Base-by-base conservation (phyloP, 2,797 vertebrate genomes). In the Taenioides sp. region DNA sequence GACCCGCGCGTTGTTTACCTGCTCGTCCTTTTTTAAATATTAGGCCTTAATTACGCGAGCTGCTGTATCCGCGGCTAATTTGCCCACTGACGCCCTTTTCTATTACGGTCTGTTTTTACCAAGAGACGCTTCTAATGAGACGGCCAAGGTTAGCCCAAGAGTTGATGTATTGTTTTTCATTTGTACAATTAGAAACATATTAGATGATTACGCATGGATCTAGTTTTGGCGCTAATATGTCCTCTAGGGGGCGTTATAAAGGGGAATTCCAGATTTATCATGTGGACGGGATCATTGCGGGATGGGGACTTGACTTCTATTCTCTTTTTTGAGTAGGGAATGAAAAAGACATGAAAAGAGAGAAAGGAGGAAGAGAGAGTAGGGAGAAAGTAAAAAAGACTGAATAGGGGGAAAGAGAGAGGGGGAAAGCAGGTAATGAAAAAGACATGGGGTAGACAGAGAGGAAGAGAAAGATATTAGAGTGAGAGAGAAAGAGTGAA, bases 1-100 rank as follows among this genome's bases (percentile, higher is more conserved):
- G 88, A 89, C 86, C 88, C 78, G 7, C 50, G 67, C 71, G 67
- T 79, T 86, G 82, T 89, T 90, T 89, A 89, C 87, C 83, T 81
- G 77, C 31, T 77, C 78, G 55, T 69, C 65, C 52, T 72, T 43
- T 81, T 67, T 78, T 27, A 85, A 84, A 90, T 87, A 86, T 83
- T 80, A 82, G 37, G 60, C 74, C 70, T 76, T 87, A 80, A 87
- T 86, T 79, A 89, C 83, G 59, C 60, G 49, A 27, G 60, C 20
- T 22, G 76, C 55, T 76, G 67, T 81, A 80, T 74, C 65, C 47
- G 40, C 55, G 50, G 65, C 61, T 76, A 50, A 78, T 82, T 72
- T 23, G 64, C 72, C 75, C 0, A 23, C 58, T 14, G 60, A 64
- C 57, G 59, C 65, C 40, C 70, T 65, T 25, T 2, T 17, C 40